Base-by-base conservation (phyloP, 2,797 vertebrate genomes). In the Tadarida brasiliensis region DNA sequence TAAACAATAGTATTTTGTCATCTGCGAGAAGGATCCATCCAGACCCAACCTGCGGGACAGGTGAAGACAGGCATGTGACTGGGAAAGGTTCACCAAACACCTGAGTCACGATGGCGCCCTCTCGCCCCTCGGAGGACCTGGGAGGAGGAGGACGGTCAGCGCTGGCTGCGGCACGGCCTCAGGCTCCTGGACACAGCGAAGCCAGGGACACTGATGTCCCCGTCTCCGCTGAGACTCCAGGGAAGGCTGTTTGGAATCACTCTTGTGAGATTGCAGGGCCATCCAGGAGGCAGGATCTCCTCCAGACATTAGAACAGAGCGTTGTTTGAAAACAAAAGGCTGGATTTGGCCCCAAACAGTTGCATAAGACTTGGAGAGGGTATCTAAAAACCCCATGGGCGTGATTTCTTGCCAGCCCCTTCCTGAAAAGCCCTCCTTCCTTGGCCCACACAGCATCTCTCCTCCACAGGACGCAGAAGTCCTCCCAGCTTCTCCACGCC, bases 291-390 rank as follows among this genome's bases (percentile, higher is more conserved):
- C 59, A 93, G 24, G 44, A 76, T 54, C 90, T 57, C 88, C 90
- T 74, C 67, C 49, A 67, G 67, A 76, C 61, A 73, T 92, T 65
- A 94, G 59, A 96, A 97, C 83, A 76, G 30, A 85, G 77, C 33
- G 94, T 94, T 96, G 92, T 96, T 92, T 88, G 81, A 83, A 80
- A 94, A 90, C 81, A 93, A 95, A 94, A 76, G 87, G 8, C 57
- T 93, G 67, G 56, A 80, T 84, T 86, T 95, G 76, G 76, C 76
- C 20, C 80, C 54, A 81, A 84, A 80, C 39, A 76, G 93, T 92
- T 67, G 80, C 63, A 49, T 39, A 26, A 89, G 70, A 61, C 68
- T 92, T 94, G 83, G 78, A 95, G 59, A 84, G 74, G 88, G 94
- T 95, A 91, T 82, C 35, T 86, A 17, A 91, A 95, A 71, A 33